A percentile compares a stretch with the other conserved stretches of the same genome.
phyloP scores from a whole-genome alignment of 2,888 invertebrate species.

The Drosophila hamatofila region DNA sequence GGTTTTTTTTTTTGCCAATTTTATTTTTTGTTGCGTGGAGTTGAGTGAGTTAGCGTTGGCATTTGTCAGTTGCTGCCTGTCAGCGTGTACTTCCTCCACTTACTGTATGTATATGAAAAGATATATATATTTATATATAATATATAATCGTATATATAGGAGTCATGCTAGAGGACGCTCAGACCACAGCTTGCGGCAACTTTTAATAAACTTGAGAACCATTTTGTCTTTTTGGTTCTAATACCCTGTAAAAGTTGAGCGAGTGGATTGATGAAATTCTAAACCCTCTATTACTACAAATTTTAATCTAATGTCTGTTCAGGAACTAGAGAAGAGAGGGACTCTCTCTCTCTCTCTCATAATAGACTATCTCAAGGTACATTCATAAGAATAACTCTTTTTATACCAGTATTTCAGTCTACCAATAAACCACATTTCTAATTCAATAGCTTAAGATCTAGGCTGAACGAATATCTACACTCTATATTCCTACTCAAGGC shows the following conservation, averaged over 20 bases:
- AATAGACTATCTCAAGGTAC: not conserved
- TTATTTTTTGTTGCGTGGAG: conserved; percentile 64
- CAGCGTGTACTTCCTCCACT: conserved; percentile 63
- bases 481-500: too few species aligned
- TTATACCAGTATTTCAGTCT: not conserved
- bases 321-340: not conserved
- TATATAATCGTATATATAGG: conserved; percentile 3
- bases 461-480: too few species aligned
- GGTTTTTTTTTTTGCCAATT: conserved; percentile 34
- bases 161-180: conserved; percentile 32
- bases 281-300: not conserved
- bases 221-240: conserved; percentile 28
- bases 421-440: too few species aligned
- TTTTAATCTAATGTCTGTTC: not conserved
- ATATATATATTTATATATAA: not conserved
- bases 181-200: conserved; percentile 66
- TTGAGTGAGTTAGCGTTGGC: conserved; percentile 78
- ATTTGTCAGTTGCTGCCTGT: conserved; percentile 77
- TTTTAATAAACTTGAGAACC: conserved; percentile 74
- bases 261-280: not conserved
- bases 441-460: not conserved
- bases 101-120: conserved; percentile 1
- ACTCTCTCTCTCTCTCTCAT: not conserved
- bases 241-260: conserved; percentile 11
- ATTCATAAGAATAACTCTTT: not conserved